These are phyloP conservation scores for Acanthurus tractus DNA, from an alignment of 2,797 vertebrate genomes.

Conservation along the genomic window DNA sequence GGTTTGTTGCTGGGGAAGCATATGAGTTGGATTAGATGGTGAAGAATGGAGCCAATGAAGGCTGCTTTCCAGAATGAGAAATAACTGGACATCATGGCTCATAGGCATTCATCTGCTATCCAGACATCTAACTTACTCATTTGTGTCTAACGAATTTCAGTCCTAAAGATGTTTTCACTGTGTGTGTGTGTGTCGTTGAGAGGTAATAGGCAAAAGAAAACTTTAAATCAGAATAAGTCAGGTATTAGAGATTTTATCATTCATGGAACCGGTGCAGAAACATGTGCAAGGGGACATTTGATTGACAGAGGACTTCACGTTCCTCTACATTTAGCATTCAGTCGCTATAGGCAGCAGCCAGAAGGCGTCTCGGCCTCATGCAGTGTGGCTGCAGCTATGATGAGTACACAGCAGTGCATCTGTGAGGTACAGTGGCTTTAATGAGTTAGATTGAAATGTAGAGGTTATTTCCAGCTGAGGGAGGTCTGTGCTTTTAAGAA, in stretches of 20 bases:
- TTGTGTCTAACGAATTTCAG: constrained; percentile 7
- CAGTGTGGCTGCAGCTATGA: constrained; percentile 36
- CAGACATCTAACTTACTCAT: background rate
- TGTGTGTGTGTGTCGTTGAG: background rate
- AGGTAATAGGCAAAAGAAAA: background rate
- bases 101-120: constrained; percentile 27
- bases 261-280: constrained; percentile 2
- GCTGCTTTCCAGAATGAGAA: background rate
- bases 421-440: constrained; percentile 32
- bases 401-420: constrained; percentile 23
- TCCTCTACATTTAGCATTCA: constrained; percentile 31
- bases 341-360: constrained; percentile 38
- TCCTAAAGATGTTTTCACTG: constrained; percentile 3
- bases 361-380: constrained; percentile 25
- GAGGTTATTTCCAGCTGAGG: constrained; percentile 31
- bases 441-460: constrained; percentile 40
- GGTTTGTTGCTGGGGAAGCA: constrained; percentile 31
- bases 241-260: background rate
- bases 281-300: constrained; percentile 18
- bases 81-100: constrained; percentile 19
- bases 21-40: constrained; percentile 39
- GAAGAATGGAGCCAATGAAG: constrained; percentile 13
- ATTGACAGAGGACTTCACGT: constrained; percentile 48
- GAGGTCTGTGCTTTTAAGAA: background rate
- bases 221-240: background rate